phyloP scores from a whole-genome alignment of 2,797 vertebrate genomes.

The Chelon auratus region DNA sequence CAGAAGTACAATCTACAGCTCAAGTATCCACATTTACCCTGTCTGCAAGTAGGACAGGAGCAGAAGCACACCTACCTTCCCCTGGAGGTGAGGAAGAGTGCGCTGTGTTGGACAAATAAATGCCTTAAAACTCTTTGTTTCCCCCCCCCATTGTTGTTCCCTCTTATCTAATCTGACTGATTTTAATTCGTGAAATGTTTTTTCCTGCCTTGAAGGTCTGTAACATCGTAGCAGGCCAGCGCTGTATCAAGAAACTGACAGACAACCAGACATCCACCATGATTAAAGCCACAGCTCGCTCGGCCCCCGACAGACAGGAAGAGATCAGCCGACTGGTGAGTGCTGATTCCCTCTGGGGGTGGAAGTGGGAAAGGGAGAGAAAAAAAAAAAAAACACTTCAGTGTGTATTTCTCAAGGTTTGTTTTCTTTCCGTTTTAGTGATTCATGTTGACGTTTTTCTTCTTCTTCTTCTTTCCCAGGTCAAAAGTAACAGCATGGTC shows the following conservation, averaged over 20 bases:
- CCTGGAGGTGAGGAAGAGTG: constrained; percentile 88
- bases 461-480: constrained; percentile 76
- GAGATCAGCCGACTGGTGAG: constrained; percentile 98
- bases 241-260: constrained; percentile 97
- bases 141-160: neutral
- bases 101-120: neutral
- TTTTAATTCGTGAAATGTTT: neutral
- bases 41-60: constrained; percentile 98
- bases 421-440: too few relatives aligned
- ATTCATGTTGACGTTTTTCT: neutral
- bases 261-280: constrained; percentile 99
- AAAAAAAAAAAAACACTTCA: too few relatives aligned
- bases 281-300: constrained; percentile 98
- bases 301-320: constrained; percentile 96
- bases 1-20: constrained; percentile 98
- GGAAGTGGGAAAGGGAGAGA: too few relatives aligned
- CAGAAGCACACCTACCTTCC: constrained; percentile 99
- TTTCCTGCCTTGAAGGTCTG: constrained; percentile 87
- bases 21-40: constrained; percentile 97
- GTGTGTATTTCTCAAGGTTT: neutral
- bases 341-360: constrained; percentile 24
- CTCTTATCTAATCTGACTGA: neutral
- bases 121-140: too few relatives aligned
- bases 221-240: constrained; percentile 97
- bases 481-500: constrained; percentile 99